Conservation (phyloP, 23 tunicate genomes). For the Ascidia mentula region DNA sequence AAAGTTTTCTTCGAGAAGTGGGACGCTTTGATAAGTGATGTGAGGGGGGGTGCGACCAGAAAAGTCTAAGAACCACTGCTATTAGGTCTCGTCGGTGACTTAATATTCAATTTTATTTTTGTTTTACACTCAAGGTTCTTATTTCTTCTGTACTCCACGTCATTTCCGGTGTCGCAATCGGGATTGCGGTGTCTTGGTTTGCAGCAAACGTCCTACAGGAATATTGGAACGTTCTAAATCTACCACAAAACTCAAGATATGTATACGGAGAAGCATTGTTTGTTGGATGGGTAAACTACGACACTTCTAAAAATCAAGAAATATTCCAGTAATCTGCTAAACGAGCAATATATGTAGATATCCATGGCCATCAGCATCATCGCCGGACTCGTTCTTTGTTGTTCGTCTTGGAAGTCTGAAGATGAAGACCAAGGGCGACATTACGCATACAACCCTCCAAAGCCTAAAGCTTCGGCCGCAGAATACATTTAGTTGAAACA, state of each 20-base stretch:
- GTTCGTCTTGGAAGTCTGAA: constrained; percentile 73
- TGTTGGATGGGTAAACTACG: constrained; percentile 78
- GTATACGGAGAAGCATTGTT: constrained; percentile 94
- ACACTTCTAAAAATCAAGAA: background rate
- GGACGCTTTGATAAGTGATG: no score
- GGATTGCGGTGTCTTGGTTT: constrained; percentile 93
- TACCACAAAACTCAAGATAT: constrained; percentile 41
- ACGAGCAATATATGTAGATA: background rate
- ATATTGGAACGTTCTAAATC: constrained; percentile 41
- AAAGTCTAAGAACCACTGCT: no score
- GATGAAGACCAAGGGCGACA: constrained; percentile 52
- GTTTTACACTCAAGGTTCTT: no score
- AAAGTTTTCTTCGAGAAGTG: no score
- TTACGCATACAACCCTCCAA: constrained; percentile 83
- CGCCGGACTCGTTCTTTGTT: constrained; percentile 53
- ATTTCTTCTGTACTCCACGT: constrained; percentile 49
- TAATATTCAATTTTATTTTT: no score
- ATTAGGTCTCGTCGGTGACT: no score
- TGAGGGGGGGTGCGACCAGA: no score
- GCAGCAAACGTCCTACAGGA: constrained; percentile 82
- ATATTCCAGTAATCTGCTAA: background rate
- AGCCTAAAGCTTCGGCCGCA: constrained; percentile 61
- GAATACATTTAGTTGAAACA: constrained; percentile 67
- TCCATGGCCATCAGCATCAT: constrained; percentile 71
- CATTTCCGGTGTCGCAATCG: constrained; percentile 53